Percentiles rank a stretch among this genome's conserved stretches.
These are phyloP conservation scores for Empidonax alnorum DNA, from an alignment of 2,113 vertebrate species.

Conservation along the genomic window DNA sequence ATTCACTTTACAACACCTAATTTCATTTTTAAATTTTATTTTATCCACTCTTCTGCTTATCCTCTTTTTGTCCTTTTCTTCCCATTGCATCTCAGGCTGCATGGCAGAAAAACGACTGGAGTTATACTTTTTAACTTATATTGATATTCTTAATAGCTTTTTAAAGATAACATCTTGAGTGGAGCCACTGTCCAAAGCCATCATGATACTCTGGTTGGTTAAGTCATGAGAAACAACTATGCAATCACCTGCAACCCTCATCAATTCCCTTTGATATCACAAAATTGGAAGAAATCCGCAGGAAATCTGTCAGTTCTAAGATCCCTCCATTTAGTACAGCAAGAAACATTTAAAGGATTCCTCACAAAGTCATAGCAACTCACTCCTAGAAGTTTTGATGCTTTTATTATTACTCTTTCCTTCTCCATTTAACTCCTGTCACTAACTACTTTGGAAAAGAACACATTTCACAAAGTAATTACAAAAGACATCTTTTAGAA, in stretches of 20 bases:
- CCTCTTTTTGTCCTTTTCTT: neutral
- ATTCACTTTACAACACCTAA: constrained; percentile 24
- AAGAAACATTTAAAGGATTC: neutral
- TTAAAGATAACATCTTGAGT: constrained; percentile 2
- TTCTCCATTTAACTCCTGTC: neutral
- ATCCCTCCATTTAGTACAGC: neutral
- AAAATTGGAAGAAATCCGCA: neutral
- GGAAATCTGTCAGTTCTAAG: neutral
- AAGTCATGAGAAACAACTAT: constrained; percentile 22
- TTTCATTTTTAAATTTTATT: neutral
- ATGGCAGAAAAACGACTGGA: neutral
- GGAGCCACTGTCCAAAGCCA: constrained; percentile 5
- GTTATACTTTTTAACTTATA: neutral
- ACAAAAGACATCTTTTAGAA: neutral
- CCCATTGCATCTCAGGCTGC: neutral
- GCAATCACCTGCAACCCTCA: neutral
- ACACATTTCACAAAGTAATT: neutral
- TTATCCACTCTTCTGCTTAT: neutral
- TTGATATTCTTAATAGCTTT: neutral
- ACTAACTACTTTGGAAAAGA: neutral
- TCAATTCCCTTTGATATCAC: neutral
- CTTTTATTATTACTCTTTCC: neutral
- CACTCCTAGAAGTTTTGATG: neutral
- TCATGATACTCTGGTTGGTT: neutral
- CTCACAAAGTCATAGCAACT: neutral